Percentiles rank a stretch among this genome's conserved stretches.
phyloP scores from a whole-genome alignment of 2,888 invertebrate species.

The Nephrotoma appendiculata region DNA sequence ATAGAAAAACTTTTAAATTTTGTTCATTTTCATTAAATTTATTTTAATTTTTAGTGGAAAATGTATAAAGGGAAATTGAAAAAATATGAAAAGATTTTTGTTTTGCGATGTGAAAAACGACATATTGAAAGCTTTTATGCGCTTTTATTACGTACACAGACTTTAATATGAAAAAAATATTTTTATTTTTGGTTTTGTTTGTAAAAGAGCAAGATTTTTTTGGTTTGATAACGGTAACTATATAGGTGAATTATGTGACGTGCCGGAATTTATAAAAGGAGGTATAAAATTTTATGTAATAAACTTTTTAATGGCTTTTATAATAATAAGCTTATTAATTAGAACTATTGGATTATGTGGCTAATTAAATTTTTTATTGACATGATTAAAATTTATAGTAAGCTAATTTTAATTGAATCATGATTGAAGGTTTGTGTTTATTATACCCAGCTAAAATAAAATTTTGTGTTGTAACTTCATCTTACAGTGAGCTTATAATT shows the following conservation, averaged over 20 bases:
- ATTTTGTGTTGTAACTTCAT: too few species aligned
- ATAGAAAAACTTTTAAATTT: background rate
- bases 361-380: too few species aligned
- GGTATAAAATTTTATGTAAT: background rate
- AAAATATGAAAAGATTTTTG: background rate
- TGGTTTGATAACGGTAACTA: too few species aligned
- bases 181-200: background rate
- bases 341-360: too few species aligned
- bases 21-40: background rate
- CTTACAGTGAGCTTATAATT: too few species aligned
- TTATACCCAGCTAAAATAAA: too few species aligned
- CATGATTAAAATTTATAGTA: too few species aligned
- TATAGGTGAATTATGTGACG: too few species aligned
- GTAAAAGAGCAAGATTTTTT: background rate
- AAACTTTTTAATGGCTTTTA: background rate
- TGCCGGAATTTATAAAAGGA: background rate
- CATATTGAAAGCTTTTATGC: background rate
- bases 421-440: too few species aligned
- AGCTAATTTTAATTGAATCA: too few species aligned
- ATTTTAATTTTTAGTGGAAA: background rate
- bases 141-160: background rate
- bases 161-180: background rate
- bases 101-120: background rate
- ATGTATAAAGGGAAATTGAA: background rate
- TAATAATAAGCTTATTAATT: background rate